Evolutionary conservation across 2,888 invertebrate species (phyloP), one percentile per base, ranked within the genome.

Genomic region (Dolichopus griseipennis): DNA sequence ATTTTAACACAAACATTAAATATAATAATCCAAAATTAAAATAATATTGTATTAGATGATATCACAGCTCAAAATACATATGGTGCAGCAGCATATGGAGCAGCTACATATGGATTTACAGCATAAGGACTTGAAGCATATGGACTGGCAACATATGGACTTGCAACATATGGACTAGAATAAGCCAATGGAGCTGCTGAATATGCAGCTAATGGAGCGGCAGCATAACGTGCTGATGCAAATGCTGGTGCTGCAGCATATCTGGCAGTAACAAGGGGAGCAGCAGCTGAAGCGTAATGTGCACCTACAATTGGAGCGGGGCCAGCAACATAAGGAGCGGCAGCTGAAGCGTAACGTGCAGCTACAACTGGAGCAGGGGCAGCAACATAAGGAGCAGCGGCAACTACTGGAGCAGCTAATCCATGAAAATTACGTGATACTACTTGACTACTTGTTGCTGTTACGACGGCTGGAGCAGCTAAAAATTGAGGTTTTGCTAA

Each of bases 371-470:
- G 77, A 77, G 84, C 83, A n/a, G 84, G 83, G 21, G 84, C 80
- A 65, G 82, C 78, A 65, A 83, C 77, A 6, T 87, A 78, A 1
- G 85, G 84, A 12, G 65, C 27, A 87, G 70, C 67, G 74, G 85
- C 84, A 1, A 88, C 86, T 0, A 88, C 88, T 33, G 74, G 74
- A 22, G 75, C 69, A 68, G 75, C 75, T 65, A 73, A 71, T 33
- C 78, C 76, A 73, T 78, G 76, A 68, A 76, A 76, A 70, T 77
- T 76, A 8, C 77, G 77, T 2, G 76, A 71, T n/a, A 80, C 73
- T 62, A 77, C 77, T 68, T 79, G 79, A 71, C 76, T 75, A 52
- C 79, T 78, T 9, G 72, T 72, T 18, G 78, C 73, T 0, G 77
- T 77, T 20, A n/a, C n/a, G n/a, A 78, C 72, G 37, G 69, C 71